Evolutionary conservation across 2,888 invertebrate species (phyloP).

Genomic region (Dyspetes luteomarginatus): DNA sequence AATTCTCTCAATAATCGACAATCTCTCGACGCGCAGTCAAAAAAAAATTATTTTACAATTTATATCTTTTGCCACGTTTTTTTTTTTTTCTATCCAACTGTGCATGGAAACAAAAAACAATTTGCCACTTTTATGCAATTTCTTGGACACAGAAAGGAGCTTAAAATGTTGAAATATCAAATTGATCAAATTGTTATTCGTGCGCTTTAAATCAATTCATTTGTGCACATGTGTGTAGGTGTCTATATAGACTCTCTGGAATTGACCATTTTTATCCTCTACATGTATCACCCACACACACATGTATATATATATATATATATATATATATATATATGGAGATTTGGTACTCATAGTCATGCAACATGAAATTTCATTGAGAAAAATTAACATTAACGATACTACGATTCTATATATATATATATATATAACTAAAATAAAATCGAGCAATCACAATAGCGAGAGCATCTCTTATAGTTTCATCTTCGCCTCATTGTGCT

Average conservation of each 20-base stretch:
- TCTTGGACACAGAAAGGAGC: too few species aligned
- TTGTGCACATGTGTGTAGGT: constrained; percentile 14
- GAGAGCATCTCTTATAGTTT: background rate
- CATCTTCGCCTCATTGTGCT: constrained; percentile 64
- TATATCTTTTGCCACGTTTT: too few species aligned
- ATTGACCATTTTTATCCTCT: background rate
- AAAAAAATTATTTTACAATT: too few species aligned
- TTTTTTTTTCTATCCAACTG: too few species aligned
- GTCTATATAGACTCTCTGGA: background rate
- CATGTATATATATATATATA: background rate
- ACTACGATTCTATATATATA: background rate
- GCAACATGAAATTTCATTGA: too few species aligned
- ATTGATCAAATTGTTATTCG: background rate
- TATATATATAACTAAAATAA: background rate
- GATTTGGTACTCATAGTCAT: too few species aligned
- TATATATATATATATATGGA: background rate
- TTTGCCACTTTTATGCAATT: too few species aligned
- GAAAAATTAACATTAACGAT: constrained; percentile 5
- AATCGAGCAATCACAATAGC: background rate
- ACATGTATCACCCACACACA: background rate
- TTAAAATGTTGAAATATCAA: background rate
- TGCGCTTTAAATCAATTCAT: background rate
- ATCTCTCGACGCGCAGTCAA: too few species aligned
- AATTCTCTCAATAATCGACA: too few species aligned
- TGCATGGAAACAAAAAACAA: too few species aligned